Evolutionary conservation across 2,888 invertebrate species (phyloP).

Genomic region (Seira sanloemensis): DNA sequence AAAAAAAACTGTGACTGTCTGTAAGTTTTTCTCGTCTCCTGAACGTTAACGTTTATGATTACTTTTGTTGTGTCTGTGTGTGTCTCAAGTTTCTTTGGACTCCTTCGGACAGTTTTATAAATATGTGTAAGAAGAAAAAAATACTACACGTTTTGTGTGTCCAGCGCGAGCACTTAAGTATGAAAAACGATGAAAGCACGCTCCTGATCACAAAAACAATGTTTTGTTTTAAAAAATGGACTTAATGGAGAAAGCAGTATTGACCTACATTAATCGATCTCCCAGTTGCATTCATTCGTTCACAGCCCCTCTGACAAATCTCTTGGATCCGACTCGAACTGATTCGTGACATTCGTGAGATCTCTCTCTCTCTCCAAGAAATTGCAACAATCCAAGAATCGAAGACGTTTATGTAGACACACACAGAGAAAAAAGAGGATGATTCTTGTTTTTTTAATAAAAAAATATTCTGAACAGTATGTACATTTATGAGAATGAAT

Average conservation of each 20-base stretch:
- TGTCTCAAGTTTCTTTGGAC: constrained; percentile 39
- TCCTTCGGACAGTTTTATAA: constrained; percentile 42
- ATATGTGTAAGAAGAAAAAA: too few species aligned
- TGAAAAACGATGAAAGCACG: constrained; percentile 48
- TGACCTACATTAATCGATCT: constrained; percentile 37
- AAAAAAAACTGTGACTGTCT: too few species aligned
- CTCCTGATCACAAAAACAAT: constrained; percentile 41
- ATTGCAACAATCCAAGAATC: constrained; percentile 25
- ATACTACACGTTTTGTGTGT: too few species aligned
- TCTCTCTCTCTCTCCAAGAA: constrained; percentile 11
- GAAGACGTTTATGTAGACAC: constrained; percentile 50
- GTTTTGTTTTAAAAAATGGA: too few species aligned
- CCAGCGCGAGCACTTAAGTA: constrained; percentile 40
- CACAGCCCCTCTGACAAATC: constrained; percentile 12
- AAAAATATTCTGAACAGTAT: too few species aligned
- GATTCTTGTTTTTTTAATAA: constrained; percentile 10
- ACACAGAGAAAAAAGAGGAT: constrained; percentile 29
- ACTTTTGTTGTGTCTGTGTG: constrained; percentile 44
- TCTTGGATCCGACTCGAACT: too few species aligned
- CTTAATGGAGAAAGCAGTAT: constrained; percentile 45
- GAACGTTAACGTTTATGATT: too few species aligned
- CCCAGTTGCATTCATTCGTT: constrained; percentile 43
- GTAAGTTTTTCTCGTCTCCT: too few species aligned
- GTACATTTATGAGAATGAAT: constrained; percentile 52
- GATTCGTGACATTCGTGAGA: constrained; percentile 24